These are phyloP conservation scores for Acrocephalus kingi DNA, from an alignment of 2,113 vertebrate species.

Conservation along the genomic window DNA sequence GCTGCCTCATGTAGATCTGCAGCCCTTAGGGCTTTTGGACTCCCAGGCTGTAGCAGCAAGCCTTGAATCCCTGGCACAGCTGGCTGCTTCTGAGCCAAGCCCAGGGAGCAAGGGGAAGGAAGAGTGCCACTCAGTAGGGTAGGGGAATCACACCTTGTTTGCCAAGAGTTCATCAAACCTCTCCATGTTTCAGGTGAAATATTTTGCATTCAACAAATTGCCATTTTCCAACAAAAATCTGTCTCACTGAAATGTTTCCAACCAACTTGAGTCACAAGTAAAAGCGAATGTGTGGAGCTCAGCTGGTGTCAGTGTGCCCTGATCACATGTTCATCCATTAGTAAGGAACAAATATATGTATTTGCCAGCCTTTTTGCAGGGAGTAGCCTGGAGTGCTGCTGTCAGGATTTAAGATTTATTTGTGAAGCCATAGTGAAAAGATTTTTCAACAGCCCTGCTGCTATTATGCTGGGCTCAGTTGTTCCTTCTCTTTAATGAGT, in stretches of 20 bases:
- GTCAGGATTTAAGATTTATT: constrained; percentile 28
- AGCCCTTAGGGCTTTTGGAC: not conserved
- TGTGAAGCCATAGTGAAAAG: constrained; percentile 1
- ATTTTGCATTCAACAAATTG: constrained; percentile 31
- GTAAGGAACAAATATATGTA: constrained; percentile 28
- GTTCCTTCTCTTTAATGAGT: constrained; percentile 35
- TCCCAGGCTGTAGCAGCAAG: not conserved
- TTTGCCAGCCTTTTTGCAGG: constrained; percentile 25
- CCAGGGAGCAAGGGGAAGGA: not conserved
- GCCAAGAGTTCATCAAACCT: constrained; percentile 17
- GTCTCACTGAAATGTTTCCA: constrained; percentile 42
- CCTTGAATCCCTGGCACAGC: not conserved
- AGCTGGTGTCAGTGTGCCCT: constrained; percentile 32
- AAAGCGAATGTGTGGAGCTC: not conserved
- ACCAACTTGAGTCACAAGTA: not conserved
- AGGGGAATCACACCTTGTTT: not conserved
- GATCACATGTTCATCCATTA: constrained; percentile 48
- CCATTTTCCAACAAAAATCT: constrained; percentile 43
- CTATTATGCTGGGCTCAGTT: not conserved
- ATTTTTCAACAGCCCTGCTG: not conserved
- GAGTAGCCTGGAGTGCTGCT: not conserved
- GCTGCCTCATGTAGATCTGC: not conserved
- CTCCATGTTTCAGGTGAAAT: constrained; percentile 52
- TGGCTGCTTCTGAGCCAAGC: not conserved
- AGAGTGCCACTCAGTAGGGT: not conserved